These are phyloP conservation scores for Seira ritae DNA, from an alignment of 2,888 invertebrate species.

Conservation along the genomic window DNA sequence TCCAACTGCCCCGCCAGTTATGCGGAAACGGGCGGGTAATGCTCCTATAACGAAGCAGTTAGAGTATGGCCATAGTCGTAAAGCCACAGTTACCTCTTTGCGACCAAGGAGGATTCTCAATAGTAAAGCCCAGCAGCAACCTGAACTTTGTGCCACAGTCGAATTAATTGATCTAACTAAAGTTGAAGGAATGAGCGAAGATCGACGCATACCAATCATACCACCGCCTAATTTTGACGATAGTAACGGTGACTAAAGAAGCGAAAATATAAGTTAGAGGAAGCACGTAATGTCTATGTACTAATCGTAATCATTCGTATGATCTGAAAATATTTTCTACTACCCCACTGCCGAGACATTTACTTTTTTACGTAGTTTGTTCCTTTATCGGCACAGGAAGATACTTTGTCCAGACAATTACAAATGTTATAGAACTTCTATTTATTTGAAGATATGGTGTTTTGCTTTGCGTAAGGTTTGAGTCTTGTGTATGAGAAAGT, in stretches of 20 bases:
- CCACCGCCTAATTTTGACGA: slow-evolving; percentile 51
- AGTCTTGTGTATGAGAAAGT: no score
- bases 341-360: no score
- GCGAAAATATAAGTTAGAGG: no score
- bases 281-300: no score
- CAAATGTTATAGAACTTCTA: no score
- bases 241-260: slow-evolving; percentile 26
- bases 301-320: no score
- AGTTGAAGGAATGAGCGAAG: slow-evolving; percentile 30
- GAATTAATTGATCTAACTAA: slow-evolving; percentile 45
- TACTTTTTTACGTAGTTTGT: no score
- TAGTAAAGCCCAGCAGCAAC: slow-evolving; percentile 34
- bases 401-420: no score
- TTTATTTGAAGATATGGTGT: no score
- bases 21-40: slow-evolving; percentile 15
- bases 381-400: no score
- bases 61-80: slow-evolving; percentile 42
- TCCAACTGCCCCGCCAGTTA: slow-evolving; percentile 29
- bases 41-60: slow-evolving; percentile 34
- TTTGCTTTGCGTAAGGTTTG: no score
- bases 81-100: slow-evolving; percentile 29
- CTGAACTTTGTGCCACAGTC: slow-evolving; percentile 18
- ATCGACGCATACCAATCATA: slow-evolving; percentile 38
- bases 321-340: no score
- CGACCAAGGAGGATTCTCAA: slow-evolving; percentile 42